Conservation (phyloP, 2,888 invertebrate species). For the Augochlorella aurata region DNA sequence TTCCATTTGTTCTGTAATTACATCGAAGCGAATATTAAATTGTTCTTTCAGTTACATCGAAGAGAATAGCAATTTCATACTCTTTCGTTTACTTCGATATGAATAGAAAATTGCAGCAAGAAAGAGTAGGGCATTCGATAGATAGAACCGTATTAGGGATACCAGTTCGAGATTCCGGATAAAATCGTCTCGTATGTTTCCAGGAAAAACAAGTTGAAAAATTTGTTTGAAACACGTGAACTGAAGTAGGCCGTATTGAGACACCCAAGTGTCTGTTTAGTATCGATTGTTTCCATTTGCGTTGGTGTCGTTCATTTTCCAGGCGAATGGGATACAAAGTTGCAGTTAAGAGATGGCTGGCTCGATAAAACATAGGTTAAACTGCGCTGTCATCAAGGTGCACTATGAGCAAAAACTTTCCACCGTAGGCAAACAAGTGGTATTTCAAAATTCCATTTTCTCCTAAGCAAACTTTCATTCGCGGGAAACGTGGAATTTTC, state of each 20-base stretch:
- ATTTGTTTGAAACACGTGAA: neutral
- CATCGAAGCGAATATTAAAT: too few species aligned
- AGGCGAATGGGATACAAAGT: neutral
- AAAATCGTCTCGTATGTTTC: neutral
- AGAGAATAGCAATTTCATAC: too few species aligned
- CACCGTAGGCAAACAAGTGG: neutral
- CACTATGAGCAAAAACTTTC: neutral
- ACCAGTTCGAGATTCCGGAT: neutral
- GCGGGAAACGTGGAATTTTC: too few species aligned
- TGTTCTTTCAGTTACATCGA: too few species aligned
- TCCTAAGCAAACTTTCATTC: neutral
- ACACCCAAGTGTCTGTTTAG: neutral
- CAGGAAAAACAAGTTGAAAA: neutral
- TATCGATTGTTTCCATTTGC: conserved; percentile 7
- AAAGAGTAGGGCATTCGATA: neutral
- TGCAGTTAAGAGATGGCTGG: neutral
- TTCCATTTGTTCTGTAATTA: too few species aligned
- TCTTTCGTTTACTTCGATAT: too few species aligned
- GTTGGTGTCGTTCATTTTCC: conserved; percentile 5
- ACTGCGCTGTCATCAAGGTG: neutral
- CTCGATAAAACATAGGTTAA: conserved; percentile 5
- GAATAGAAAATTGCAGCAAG: neutral
- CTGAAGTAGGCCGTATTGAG: neutral
- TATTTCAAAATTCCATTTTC: neutral
- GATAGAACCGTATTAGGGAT: neutral